Base-by-base conservation (phyloP, 2,113 vertebrate species). In the Promerops cafer region DNA sequence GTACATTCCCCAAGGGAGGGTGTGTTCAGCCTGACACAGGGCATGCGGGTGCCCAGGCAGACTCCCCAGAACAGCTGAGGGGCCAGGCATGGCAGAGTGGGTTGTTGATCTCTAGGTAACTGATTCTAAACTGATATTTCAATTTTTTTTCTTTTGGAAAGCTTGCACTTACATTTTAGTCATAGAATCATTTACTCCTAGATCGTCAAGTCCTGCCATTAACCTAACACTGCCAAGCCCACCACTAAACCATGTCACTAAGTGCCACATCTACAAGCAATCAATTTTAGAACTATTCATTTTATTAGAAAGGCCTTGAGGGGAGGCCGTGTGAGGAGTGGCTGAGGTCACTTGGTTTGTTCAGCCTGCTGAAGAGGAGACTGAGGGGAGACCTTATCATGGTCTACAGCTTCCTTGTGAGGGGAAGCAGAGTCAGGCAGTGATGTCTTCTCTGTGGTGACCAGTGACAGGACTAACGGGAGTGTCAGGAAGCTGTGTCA, bases 21-120 rank as follows among this genome's bases (percentile, higher is more conserved):
- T 33, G 21, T 2, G 1, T 42, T 85, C 66, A 50, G 35, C 49
- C 35, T 47, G 45, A 47, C 7, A 14, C 1, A 2, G 42, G 17
- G 10, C 0, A 1, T 20, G 9, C 1, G 4, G 9, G 11, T 53
- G 31, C 24, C 47, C 14, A 9, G n/a, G n/a, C 27, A 75, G 75
- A 54, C 22, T 71, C 33, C 9, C 16, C 44, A 63, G 53, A 71
- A 35, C 27, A 49, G 4, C 4, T 2, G 60, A 70, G 22, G 10
- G n/a, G 9, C 6, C 1, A 3, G 27, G 40, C 16, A 57, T 7
- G 28, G 42, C n/a, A 60, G 39, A 79, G 33, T 2, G 8, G 20
- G 11, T 45, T 14, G 0, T 1, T 30, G 13, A 56, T 68, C 22
- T 69, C 19, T 13, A 50, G 47, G 27, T 66, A 71, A 54, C 14